Evolutionary conservation across 2,888 invertebrate species (phyloP), one percentile per base, ranked within the genome.

Genomic region (Serrognathus titanus): DNA sequence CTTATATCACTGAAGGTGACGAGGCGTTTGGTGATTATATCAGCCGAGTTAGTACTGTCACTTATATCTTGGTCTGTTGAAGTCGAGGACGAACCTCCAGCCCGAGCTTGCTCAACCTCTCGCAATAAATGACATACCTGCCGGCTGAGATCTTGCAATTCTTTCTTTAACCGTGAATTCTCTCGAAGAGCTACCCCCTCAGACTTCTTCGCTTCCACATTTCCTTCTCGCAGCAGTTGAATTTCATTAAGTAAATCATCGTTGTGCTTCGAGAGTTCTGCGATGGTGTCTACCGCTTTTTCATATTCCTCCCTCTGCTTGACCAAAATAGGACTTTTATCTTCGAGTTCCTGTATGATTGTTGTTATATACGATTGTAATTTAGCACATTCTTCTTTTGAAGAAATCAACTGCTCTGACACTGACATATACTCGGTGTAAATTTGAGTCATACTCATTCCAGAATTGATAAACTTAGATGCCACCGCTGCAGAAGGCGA

Each of bases 401-500:
- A 88, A 40, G 85, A 76, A 45, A 85, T 79, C 40, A 95, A 79
- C 66, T 90, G 88, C 69, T 95, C 92, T 9, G 86, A 83, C 1
- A 86, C 82, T 68, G 88, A 86, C 0, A 92, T 90, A 71, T 94
- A 87, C 70, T 94, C 87, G 1, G 90, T 88, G 78, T 97, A 97
- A 59, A 97, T 86, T 78, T 96, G 93, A 0, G 97, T 96, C 10
- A 97, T 80, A 2, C 94, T 90, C 83, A 94, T 87, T 43, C 94
- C 94, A 10, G 92, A 55, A 73, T 93, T 92, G 11, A 96, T 81
- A 38, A 95, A 82, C 68, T 88, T 87, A 71, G 91, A 91, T 3
- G 94, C 90, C 43, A 90, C 86, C 4, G 94, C 92, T 5, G 96
- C 96, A n/a, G 92, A 87, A 37, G 96, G 95, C 16, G 92, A 91